phyloP scores from a whole-genome alignment of 2,797 vertebrate genomes.

The Paguma larvata region DNA sequence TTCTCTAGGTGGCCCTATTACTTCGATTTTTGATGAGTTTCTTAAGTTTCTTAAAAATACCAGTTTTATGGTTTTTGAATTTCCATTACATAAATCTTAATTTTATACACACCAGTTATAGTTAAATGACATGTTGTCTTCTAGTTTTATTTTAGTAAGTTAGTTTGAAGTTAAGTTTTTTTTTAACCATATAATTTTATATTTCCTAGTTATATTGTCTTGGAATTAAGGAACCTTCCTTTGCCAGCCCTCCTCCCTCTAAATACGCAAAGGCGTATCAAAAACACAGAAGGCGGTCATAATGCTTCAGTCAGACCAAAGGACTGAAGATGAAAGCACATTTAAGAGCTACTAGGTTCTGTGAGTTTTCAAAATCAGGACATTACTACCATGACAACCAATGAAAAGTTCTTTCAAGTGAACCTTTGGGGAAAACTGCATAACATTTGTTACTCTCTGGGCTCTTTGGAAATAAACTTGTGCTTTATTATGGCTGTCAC shows the following conservation, averaged over 20 bases:
- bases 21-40: conserved; percentile 80
- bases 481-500: conserved; percentile 81
- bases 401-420: conserved; percentile 85
- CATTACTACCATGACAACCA: conserved; percentile 85
- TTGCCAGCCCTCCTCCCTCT: conserved; percentile 59
- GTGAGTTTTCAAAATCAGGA: conserved; percentile 86
- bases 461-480: conserved; percentile 81
- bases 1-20: conserved; percentile 86
- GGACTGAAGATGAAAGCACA: conserved; percentile 84
- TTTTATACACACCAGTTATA: conserved; percentile 20
- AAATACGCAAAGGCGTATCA: conserved; percentile 82
- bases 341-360: conserved; percentile 85
- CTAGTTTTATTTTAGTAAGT: conserved; percentile 77
- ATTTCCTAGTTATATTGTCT: conserved; percentile 72
- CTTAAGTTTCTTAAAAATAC: conserved; percentile 75
- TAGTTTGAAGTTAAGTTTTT: conserved; percentile 81
- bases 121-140: conserved; percentile 5
- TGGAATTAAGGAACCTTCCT: conserved; percentile 77
- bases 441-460: conserved; percentile 77
- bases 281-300: conserved; percentile 80
- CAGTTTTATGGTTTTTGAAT: conserved; percentile 70
- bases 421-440: conserved; percentile 81
- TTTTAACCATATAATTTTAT: conserved; percentile 69
- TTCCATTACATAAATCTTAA: conserved; percentile 72
- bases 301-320: conserved; percentile 86